A percentile compares a stretch with the other conserved stretches of the same genome.
Evolutionary conservation across 2,113 vertebrate species (phyloP).

Genomic region (Charadrius vociferus): DNA sequence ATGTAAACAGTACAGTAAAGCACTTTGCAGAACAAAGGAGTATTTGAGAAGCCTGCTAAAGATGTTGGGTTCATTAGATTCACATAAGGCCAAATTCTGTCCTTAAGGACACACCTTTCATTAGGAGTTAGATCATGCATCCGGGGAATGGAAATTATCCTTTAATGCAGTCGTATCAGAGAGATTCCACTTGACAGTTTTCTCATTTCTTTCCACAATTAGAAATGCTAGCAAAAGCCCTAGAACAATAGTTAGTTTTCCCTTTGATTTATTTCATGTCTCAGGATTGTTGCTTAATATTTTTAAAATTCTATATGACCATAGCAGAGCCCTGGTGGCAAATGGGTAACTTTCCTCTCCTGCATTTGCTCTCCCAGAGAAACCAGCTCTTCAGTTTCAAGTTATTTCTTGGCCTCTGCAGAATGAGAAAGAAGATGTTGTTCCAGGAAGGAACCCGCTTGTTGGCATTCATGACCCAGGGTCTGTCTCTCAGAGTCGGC

Average conservation of each 20-base stretch:
- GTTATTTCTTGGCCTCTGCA: neutral
- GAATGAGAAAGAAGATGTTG: neutral
- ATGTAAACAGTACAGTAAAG: slow-evolving; percentile 23
- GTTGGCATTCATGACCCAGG: neutral
- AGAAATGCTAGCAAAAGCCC: slow-evolving; percentile 16
- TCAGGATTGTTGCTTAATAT: neutral
- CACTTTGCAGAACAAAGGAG: slow-evolving; percentile 34
- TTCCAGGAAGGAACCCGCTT: neutral
- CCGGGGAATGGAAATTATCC: slow-evolving; percentile 25
- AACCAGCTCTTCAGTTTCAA: neutral
- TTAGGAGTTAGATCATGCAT: slow-evolving; percentile 26
- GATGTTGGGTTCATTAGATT: slow-evolving; percentile 31
- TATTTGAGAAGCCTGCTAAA: slow-evolving; percentile 31
- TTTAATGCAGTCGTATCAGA: neutral
- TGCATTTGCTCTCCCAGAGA: neutral
- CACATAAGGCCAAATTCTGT: slow-evolving; percentile 5
- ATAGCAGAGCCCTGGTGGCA: neutral
- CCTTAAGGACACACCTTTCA: slow-evolving; percentile 53
- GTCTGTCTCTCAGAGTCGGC: neutral
- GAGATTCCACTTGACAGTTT: slow-evolving; percentile 40
- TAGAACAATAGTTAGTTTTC: neutral
- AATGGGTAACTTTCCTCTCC: neutral
- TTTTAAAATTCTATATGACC: neutral
- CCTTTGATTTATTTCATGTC: slow-evolving; percentile 18
- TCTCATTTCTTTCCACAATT: slow-evolving; percentile 50